Base-by-base conservation (phyloP, 2,797 vertebrate species). In the Chaetodon trifasciatus region DNA sequence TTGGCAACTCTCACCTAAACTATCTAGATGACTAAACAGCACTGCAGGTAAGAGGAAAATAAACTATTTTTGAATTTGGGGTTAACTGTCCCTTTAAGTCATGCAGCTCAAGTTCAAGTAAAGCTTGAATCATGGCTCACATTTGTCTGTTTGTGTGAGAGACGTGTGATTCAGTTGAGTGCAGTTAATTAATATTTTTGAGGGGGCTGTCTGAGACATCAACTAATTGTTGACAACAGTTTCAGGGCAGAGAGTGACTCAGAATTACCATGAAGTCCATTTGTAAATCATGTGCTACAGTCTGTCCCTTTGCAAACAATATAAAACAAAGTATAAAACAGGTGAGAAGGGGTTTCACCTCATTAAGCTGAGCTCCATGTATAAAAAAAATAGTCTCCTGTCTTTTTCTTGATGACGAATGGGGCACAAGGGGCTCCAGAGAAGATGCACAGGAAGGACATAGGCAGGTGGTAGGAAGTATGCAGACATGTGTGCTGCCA, bases 331-430 rank as follows among this genome's bases (percentile, higher is more conserved):
- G 0, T 57, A 17, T n/a, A 28, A 58, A 53, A 77, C 17, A 32
- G 37, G 57, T 24, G 23, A 4, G 37, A 65, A 37, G 2, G 39
- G 49, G 23, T 66, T 55, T 39, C 19, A 37, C 8, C 78, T 75
- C 73, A 73, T 16, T 3, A 50, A 50, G 42, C 64, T 78, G 60
- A 81, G 81, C 72, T 40, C 40, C 32, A 7, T 63, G 67, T 78
- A 70, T 32, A 53, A 21, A 62, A 76, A 77, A 86, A 85, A 81
- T 64, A 28, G 57, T 76, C 24, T 32, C 17, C 4, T 28, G n/a
- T 49, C 17, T 65, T 32, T 58, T 16, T 74, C 16, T 83, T 79
- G 12, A 40, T 68, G 67, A 76, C 32, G 37, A 50, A 49, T 42
- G 50, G 47, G 24, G 16, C n/a, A 32, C 2, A 5, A 28, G 21